Base-by-base conservation (phyloP, 2,888 invertebrate genomes). In the Dolomedes plantarius region DNA sequence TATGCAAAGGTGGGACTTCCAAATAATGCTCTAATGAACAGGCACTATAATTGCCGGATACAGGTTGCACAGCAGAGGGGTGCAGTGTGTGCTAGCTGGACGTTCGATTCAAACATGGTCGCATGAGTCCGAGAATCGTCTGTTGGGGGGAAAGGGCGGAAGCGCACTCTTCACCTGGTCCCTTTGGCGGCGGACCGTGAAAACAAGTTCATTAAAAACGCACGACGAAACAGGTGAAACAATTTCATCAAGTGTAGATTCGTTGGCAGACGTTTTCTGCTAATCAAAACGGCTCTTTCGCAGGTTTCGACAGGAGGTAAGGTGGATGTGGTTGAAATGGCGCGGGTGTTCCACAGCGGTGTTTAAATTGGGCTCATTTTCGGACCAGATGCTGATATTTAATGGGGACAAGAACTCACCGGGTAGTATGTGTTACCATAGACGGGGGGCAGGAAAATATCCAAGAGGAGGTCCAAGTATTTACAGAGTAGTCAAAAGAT, bases 121-220 rank as follows among this genome's bases (percentile, higher is more conserved):
- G 31, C 80, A 16, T 72, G 72, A 31, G 31, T 41, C 65, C 82
- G 75, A 62, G 71, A 46, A 65, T 82, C 82, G 82, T 83, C 76
- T 76, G 75, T 69, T 31, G 79, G 13, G 6, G 29, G 29, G 50
- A 19, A 27, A 62, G 28, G 27, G 39, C n/a, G 28, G 62, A 23
- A 56, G 56, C 23, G 3, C 11, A 56, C 73, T 68, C 74, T 64
- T 69, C 68, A 74, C 62, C 81, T 79, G 78, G 78, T 16, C 36
- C 29, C 19, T 19, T n/a, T 39, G 56, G 27, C 71, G 46, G 32
- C 65, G 27, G 76, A 71, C 64, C 82, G 82, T 62, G 71, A 76
- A 83, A 83, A 81, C 74, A 74, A 68, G 81, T 74, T 81, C 81
- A 81, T 81, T 81, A 74, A 74, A 68, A 74, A 31, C 29, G 72